Evolutionary conservation across 2,888 invertebrate species (phyloP).

Genomic region (Anorthoa munda): DNA sequence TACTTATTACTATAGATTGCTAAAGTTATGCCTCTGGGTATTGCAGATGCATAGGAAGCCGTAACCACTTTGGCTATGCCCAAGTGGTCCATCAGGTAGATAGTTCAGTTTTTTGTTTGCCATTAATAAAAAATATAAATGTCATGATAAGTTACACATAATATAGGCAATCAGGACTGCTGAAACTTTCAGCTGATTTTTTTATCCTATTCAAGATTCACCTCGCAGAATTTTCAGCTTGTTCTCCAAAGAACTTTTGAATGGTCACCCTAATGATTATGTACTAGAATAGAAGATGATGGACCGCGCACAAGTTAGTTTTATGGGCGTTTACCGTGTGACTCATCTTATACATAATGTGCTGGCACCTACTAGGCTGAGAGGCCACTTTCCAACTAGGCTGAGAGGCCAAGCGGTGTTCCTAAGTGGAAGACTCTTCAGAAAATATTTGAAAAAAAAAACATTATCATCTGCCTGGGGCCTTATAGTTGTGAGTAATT

Average conservation of each 20-base stretch:
- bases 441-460: neutral
- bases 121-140: neutral
- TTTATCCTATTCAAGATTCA: too few species aligned
- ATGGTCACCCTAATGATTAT: conserved; percentile 54
- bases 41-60: too few species aligned
- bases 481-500: too few species aligned
- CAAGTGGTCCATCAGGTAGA: neutral
- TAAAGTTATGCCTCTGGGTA: too few species aligned
- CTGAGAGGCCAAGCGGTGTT: neutral
- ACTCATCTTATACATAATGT: conserved; percentile 47
- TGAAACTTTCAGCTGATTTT: too few species aligned
- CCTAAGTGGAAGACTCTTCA: neutral
- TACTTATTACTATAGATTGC: too few species aligned
- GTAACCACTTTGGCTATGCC: neutral
- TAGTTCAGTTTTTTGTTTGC: neutral
- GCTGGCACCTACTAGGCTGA: conserved; percentile 12
- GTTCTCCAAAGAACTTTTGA: too few species aligned
- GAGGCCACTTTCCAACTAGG: conserved; percentile 24
- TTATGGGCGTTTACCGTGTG: conserved; percentile 51
- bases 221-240: too few species aligned
- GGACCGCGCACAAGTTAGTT: conserved; percentile 41
- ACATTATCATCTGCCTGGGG: too few species aligned
- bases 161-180: too few species aligned
- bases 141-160: too few species aligned
- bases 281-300: conserved; percentile 48